A percentile compares a stretch with the other conserved stretches of the same genome.
Evolutionary conservation across 92 coral and sea anemone genomes (phyloP).

Genomic region (Isaurus tuberculatus): DNA sequence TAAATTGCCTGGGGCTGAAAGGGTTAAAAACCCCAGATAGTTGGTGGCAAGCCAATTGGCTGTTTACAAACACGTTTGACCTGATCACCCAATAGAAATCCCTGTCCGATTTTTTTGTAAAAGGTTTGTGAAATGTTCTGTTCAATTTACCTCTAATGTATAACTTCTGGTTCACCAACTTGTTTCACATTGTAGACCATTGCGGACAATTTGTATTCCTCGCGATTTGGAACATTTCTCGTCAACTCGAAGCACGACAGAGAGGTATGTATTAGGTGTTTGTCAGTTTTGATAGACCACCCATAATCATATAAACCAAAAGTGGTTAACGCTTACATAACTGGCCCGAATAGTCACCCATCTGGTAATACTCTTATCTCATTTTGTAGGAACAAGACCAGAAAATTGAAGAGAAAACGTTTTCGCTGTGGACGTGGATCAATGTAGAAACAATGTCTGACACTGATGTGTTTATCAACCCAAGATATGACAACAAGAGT

Average conservation of each 20-base stretch:
- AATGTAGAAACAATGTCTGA: constrained; percentile 86
- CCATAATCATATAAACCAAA: no score
- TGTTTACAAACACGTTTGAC: no score
- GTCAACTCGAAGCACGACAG: constrained; percentile 71
- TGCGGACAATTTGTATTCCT: constrained; percentile 93
- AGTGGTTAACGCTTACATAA: neutral
- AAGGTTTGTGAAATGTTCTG: neutral
- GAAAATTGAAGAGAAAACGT: constrained; percentile 64
- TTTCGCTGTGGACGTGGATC: constrained; percentile 95
- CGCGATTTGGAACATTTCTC: constrained; percentile 96
- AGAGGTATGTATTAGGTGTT: constrained; percentile 49
- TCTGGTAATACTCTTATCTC: neutral
- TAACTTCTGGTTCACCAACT: no score
- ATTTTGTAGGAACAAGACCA: constrained; percentile 1
- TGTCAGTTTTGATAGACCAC: neutral
- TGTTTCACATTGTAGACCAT: constrained; percentile 63
- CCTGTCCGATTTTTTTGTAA: neutral
- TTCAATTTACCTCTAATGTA: neutral
- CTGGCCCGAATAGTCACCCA: neutral
- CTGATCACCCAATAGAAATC: no score
- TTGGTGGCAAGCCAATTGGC: no score
- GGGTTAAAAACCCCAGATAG: no score
- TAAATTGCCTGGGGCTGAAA: no score
- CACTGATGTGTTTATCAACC: constrained; percentile 80
- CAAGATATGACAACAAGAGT: constrained; percentile 62